Conservation (phyloP, 2,113 vertebrate species). For the Naja naja region DNA sequence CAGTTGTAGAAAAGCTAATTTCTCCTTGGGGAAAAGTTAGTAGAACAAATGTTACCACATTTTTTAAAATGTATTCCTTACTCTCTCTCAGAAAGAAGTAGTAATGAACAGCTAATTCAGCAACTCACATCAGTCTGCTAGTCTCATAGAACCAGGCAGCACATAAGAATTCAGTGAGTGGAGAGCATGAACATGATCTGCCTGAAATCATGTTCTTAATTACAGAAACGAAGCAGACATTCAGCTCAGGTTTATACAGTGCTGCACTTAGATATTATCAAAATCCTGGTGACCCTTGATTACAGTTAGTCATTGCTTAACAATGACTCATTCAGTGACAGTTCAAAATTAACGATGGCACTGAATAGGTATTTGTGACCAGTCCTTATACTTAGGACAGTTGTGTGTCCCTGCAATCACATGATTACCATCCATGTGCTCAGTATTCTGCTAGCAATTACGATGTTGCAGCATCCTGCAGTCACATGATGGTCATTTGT, state of each 20-base stretch:
- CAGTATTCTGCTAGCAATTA: neutral
- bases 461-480: neutral
- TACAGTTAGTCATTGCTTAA: neutral
- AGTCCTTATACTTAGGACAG: neutral
- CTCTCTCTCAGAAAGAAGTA: neutral
- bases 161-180: neutral
- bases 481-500: neutral
- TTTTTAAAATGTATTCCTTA: neutral
- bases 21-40: slow-evolving; percentile 20
- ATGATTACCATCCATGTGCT: neutral
- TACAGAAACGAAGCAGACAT: neutral
- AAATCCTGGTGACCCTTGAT: neutral
- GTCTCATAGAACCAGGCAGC: neutral
- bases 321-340: neutral
- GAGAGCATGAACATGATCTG: neutral
- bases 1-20: slow-evolving; percentile 8
- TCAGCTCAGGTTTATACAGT: neutral
- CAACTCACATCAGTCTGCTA: neutral
- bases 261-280: neutral
- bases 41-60: neutral
- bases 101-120: neutral
- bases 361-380: neutral
- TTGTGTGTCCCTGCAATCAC: neutral
- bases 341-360: neutral
- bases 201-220: neutral